Base-by-base conservation (phyloP, 30 jellyfish, hydroid and myxozoan species). In the Nemopilema nomurai region DNA sequence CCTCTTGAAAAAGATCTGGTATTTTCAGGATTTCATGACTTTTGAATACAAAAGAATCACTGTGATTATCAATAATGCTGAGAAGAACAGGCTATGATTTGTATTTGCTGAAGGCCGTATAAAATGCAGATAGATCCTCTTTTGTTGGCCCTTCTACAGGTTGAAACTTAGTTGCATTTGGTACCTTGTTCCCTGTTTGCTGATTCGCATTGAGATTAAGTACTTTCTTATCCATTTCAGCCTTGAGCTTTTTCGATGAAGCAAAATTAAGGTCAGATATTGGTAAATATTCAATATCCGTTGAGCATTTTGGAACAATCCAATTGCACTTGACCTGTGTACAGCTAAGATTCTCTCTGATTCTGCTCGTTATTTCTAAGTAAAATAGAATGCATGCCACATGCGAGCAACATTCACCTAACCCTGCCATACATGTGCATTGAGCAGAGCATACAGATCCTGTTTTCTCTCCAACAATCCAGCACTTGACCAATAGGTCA, bases 311-410 rank as follows among this genome's bases (percentile, higher is more conserved):
- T 41, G 90, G 84, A 1, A 81, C 8, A 49, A 81, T 81, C 84
- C 90, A 81, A 8, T 1, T 30, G 33, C 90, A 81, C 30, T 81
- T 81, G 0, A 81, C 90, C 69, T 81, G 83, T 28, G 90, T 81
- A 32, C 90, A 81, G 22, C 28, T 49, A 0, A 69, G 84, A 64
- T 81, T 0, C 0, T 31, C 90, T 13, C 69, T 81, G 51, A 81
- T 63, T 57, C 84, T 81, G 84, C 63, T 57, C 62, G 71, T 23
- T 53, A 68, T 68, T 75, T 81, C 90, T 49, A 81, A 57, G 33
- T 81, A 81, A 81, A 81, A 81, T 49, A 81, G 65, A 49, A 81
- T 50, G 62, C 90, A n/a, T n/a, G n/a, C n/a, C n/a, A n/a, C n/a
- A n/a, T n/a, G n/a, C n/a, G n/a, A n/a, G n/a, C n/a, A n/a, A n/a